phyloP scores from a whole-genome alignment of 2,113 vertebrate genomes.

The Burhinus bistriatus region DNA sequence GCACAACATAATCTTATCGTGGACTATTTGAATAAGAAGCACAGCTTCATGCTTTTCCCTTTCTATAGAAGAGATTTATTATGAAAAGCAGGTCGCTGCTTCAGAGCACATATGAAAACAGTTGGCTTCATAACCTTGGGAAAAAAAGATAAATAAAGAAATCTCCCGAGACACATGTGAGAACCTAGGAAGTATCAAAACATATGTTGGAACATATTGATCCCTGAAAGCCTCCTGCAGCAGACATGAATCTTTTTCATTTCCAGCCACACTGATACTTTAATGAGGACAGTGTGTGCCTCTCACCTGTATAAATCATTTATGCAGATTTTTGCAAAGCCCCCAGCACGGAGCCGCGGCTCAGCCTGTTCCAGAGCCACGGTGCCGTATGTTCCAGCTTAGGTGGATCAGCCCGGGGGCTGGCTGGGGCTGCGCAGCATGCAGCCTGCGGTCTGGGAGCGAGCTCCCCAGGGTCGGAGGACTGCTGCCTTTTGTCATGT shows the following conservation, averaged over 20 bases:
- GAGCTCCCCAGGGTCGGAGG: rapidly evolving
- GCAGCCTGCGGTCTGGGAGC: not conserved
- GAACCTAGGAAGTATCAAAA: constrained; percentile 50
- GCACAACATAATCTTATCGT: not conserved
- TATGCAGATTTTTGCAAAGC: not conserved
- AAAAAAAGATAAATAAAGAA: constrained; percentile 53
- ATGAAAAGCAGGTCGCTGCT: constrained; percentile 23
- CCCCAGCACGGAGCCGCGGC: rapidly evolving
- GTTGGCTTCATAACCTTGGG: constrained; percentile 64
- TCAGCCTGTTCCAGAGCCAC: rapidly evolving
- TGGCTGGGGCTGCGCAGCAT: no score
- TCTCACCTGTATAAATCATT: not conserved
- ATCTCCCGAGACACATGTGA: constrained; percentile 43
- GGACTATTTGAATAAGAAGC: not conserved
- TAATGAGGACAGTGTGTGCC: not conserved
- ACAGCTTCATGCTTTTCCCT: not conserved
- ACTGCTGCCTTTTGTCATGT: rapidly evolving
- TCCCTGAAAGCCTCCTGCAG: constrained; percentile 30
- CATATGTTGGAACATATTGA: constrained; percentile 65
- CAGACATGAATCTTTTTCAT: not conserved
- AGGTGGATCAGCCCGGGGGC: rapidly evolving
- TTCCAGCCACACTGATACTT: not conserved
- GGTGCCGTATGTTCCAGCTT: rapidly evolving
- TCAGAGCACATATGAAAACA: constrained; percentile 19
- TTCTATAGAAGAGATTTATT: not conserved